Evolutionary conservation across 2,888 invertebrate species (phyloP).

Genomic region (Andrena dorsata): DNA sequence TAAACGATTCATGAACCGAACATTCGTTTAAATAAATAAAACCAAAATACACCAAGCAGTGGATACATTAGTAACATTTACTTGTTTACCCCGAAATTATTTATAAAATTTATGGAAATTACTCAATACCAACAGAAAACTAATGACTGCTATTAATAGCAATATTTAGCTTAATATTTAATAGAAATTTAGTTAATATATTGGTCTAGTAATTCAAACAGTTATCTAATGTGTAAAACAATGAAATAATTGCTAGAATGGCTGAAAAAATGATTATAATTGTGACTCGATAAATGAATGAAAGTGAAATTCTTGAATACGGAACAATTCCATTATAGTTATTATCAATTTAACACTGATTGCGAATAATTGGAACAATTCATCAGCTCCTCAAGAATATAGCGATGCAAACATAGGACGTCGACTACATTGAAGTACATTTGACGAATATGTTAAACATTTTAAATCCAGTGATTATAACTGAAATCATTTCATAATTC

Average conservation of each 20-base stretch:
- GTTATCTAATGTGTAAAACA: neutral
- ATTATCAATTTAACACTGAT: constrained; percentile 8
- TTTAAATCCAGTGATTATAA: neutral
- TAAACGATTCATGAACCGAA: constrained; percentile 17
- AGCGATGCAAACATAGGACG: neutral
- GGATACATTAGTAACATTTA: neutral
- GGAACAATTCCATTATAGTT: neutral
- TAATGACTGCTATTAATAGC: neutral
- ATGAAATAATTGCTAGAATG: neutral
- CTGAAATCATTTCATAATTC: neutral
- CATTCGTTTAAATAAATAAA: constrained; percentile 5
- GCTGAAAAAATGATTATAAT: neutral
- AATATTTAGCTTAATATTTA: neutral
- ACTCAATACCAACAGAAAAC: neutral
- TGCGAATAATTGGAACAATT: constrained; percentile 15
- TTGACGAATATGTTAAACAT: neutral
- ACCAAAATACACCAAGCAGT: neutral
- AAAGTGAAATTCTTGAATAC: neutral
- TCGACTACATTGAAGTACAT: neutral
- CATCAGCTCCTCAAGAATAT: neutral
- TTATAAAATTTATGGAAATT: neutral
- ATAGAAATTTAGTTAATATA: neutral
- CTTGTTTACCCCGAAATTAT: neutral
- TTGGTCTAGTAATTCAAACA: neutral
- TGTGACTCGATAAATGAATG: neutral